Percentiles rank a stretch among this genome's conserved stretches.
phyloP scores from a whole-genome alignment of 2,888 invertebrate species.

The Caenorhabditis sp. region DNA sequence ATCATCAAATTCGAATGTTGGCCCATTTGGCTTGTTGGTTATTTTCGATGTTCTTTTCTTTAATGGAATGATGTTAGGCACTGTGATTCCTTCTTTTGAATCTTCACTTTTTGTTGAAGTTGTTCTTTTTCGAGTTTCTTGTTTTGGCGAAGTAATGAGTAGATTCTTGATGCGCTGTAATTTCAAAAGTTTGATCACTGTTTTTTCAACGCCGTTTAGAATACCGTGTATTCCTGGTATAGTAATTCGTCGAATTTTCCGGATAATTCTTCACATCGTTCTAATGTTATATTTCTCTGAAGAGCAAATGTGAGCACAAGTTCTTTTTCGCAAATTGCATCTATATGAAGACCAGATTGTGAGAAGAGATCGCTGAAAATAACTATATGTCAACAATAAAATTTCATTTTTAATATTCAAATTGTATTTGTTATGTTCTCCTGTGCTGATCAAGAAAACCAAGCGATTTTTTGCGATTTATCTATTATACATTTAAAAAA shows the following conservation, averaged over 20 bases:
- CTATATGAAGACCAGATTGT: constrained; percentile 39
- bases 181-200: neutral
- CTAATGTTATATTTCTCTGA: constrained; percentile 33
- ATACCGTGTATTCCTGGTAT: constrained; percentile 33
- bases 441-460: too few relatives aligned
- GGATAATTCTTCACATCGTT: constrained; percentile 19
- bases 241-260: constrained; percentile 34
- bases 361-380: constrained; percentile 42
- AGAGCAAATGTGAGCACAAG: constrained; percentile 36
- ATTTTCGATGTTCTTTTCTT: constrained; percentile 23
- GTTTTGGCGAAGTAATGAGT: constrained; percentile 17
- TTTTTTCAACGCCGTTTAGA: neutral
- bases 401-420: too few relatives aligned
- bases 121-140: constrained; percentile 28
- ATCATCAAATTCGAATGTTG: constrained; percentile 22
- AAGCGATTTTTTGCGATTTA: too few relatives aligned
- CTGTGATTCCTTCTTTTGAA: constrained; percentile 11
- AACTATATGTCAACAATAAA: too few relatives aligned
- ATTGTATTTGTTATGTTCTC: too few relatives aligned
- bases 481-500: too few relatives aligned
- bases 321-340: constrained; percentile 39
- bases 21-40: constrained; percentile 24
- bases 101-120: constrained; percentile 20
- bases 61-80: constrained; percentile 18
- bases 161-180: constrained; percentile 36